Conservation (phyloP, 2,888 invertebrate genomes). For the Lepas anatifera region DNA sequence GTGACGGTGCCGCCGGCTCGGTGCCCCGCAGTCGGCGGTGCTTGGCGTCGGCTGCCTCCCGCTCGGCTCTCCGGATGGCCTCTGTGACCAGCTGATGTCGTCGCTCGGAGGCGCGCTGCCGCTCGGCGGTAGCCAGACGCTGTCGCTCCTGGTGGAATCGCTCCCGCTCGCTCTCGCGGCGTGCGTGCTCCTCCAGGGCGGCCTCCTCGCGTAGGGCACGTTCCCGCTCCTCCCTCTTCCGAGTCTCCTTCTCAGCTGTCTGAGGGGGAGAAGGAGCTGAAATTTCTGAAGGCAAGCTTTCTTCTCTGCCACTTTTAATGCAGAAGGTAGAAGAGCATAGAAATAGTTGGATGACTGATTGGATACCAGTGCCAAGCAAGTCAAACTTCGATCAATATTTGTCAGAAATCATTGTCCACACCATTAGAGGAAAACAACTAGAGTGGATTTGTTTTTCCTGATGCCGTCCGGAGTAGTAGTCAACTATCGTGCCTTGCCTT, state of each 20-base stretch:
- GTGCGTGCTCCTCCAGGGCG: not conserved
- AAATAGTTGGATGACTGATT: too few relatives aligned
- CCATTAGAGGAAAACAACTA: too few relatives aligned
- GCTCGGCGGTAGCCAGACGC: not conserved
- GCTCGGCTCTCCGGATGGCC: not conserved
- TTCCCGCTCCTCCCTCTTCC: slow-evolving; percentile 60
- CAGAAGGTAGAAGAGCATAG: too few relatives aligned
- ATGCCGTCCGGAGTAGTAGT: too few relatives aligned
- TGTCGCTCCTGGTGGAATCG: not conserved
- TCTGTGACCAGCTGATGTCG: not conserved
- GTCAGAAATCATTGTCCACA: too few relatives aligned
- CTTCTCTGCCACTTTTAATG: too few relatives aligned
- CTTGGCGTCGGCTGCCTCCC: not conserved
- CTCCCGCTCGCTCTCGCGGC: not conserved
- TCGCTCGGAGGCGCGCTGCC: not conserved
- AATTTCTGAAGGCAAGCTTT: too few relatives aligned
- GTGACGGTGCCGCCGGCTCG: not conserved
- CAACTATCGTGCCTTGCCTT: too few relatives aligned
- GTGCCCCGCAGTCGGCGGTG: not conserved
- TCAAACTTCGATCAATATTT: too few relatives aligned
- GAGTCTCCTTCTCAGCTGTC: slow-evolving; percentile 59
- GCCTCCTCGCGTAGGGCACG: slow-evolving; percentile 52
- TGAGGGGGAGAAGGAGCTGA: slow-evolving; percentile 38
- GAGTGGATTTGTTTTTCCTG: too few relatives aligned
- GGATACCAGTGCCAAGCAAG: too few relatives aligned